These are phyloP conservation scores for Paraescarpia echinospica DNA, from an alignment of 1,140 invertebrate species.

Conservation along the genomic window DNA sequence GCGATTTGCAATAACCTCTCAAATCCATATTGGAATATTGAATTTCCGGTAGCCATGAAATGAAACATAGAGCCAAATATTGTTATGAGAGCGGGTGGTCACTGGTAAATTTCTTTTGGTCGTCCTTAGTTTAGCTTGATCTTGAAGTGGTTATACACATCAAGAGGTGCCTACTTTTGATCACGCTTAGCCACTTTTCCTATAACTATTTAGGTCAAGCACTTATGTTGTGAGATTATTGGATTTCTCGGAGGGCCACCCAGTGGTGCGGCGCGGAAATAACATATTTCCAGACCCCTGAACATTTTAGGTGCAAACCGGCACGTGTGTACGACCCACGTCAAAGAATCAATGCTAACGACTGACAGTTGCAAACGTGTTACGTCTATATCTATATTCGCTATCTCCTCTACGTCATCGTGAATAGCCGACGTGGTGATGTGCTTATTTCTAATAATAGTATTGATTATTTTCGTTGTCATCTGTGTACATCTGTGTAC, in stretches of 20 bases:
- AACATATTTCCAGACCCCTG: background rate
- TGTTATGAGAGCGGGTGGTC: background rate
- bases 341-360: background rate
- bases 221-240: background rate
- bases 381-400: too few relatives aligned
- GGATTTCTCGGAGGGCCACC: background rate
- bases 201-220: background rate
- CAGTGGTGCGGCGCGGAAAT: background rate
- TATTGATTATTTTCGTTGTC: too few relatives aligned
- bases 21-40: too few relatives aligned
- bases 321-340: background rate
- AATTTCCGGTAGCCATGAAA: background rate
- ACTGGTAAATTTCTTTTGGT: background rate
- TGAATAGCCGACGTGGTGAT: too few relatives aligned
- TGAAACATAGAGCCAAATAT: background rate
- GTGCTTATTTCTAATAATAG: too few relatives aligned
- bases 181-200: background rate
- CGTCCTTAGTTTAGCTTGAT: background rate
- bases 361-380: background rate
- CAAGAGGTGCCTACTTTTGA: background rate
- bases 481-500: too few relatives aligned
- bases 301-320: background rate
- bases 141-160: background rate
- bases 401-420: too few relatives aligned
- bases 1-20: too few relatives aligned